Evolutionary conservation across 2,797 vertebrate genomes (phyloP), one percentile per base, ranked within the genome.

Genomic region (Tympanoctomys barrerae): DNA sequence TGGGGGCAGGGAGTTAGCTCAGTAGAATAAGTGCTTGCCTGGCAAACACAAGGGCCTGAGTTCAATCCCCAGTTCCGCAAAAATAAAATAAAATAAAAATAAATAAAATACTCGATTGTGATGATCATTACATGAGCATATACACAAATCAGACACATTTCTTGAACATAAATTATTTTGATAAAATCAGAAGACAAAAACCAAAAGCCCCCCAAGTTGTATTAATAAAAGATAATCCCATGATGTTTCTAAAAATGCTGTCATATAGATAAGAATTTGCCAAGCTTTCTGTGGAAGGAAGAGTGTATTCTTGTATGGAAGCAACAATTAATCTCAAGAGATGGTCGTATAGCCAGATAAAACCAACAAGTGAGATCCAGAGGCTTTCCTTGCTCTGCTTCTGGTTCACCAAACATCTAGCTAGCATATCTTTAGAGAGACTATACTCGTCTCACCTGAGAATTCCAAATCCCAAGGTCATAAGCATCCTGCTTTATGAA

Each of bases 141-240:
- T 71, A 1, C 8, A 87, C 68, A 68, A 26, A 87, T 70, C 52
- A 22, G 52, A 42, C 66, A 10, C 4, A 81, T 61, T 81, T 90
- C 80, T 90, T 86, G 33, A 66, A 57, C 46, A 28, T 88, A 89
- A 89, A 42, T 90, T 90, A 68, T 80, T 79, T 84, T 79, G 88
- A 79, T 78, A 73, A 33, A 88, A 33, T 49, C 57, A 28, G 36
- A 73, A 79, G 52, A 85, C 16, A 87, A 59, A 22, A 71, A 71
- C 1, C 13, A 64, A 64, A 70, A 5, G 8, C 10, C 5, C 10
- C 24, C 18, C 88, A 88, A 49, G 80, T 16, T 64, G 1, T 42
- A 59, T 57, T 80, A 82, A 94, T 21, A 21, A 22, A 14, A 26
- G 39, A 31, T n/a, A 62, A 14, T 75, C 18, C 52, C 24, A 2